phyloP scores from a whole-genome alignment of 2,888 invertebrate species.

The Pseudococcus jackbeardsleyi region DNA sequence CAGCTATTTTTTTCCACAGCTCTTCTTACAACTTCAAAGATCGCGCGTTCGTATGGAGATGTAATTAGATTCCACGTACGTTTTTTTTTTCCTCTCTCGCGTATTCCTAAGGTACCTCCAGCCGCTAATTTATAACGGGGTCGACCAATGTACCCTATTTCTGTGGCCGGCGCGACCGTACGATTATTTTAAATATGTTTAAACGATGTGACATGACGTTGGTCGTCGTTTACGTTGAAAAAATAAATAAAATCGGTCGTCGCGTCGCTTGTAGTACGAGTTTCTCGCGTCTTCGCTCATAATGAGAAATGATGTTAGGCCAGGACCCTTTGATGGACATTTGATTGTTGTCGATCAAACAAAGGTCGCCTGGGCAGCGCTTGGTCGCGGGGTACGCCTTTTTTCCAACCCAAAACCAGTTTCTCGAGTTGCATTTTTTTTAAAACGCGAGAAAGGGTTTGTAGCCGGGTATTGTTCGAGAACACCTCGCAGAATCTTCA shows the following conservation, averaged over 20 bases:
- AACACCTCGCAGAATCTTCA: conserved; percentile 64
- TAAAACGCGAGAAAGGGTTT: conserved; percentile 57
- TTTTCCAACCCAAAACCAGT: conserved; percentile 35
- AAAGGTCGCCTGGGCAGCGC: conserved; percentile 54
- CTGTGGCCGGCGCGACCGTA: too few species aligned
- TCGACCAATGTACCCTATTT: background rate
- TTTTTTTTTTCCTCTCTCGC: background rate
- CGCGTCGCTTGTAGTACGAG: background rate
- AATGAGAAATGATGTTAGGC: conserved; percentile 62
- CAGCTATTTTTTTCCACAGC: background rate
- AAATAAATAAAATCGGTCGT: background rate
- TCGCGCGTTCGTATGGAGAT: background rate
- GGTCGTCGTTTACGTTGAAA: background rate
- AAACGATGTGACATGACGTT: background rate
- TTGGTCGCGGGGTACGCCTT: conserved; percentile 47
- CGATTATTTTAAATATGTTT: background rate
- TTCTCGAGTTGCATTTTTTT: conserved; percentile 49
- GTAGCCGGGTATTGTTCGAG: conserved; percentile 48
- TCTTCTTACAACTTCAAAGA: background rate
- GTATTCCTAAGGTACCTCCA: background rate
- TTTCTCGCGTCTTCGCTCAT: background rate
- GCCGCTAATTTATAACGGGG: background rate
- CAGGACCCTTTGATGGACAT: conserved; percentile 60
- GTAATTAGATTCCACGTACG: background rate
- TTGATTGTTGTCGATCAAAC: conserved; percentile 64